Evolutionary conservation across 2,113 vertebrate species (phyloP), one percentile per base, ranked within the genome.

Genomic region (Acanthochromis polyacanthus): DNA sequence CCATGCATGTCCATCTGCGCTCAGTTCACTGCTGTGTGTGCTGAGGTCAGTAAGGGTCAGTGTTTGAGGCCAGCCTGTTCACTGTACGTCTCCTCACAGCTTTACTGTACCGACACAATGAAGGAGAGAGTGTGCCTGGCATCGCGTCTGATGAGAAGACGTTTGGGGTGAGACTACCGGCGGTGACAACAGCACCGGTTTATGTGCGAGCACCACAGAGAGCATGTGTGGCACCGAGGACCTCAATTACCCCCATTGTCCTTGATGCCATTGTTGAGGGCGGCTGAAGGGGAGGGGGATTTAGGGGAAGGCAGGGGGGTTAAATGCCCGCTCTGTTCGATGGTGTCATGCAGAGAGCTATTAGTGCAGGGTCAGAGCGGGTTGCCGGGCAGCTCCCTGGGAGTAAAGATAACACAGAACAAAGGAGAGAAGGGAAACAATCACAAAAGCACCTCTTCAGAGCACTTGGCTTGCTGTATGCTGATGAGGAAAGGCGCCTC

Each of bases 311-410:
- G 64, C 51, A 48, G 71, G 84, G 64, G 59, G 78, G 82, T 85
- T 93, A 93, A 95, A 95, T 93, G 91, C 67, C 19, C 6, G 69
- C 90, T 92, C 92, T 95, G 94, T 95, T 93, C 71, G 1, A 20
- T 72, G 90, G 93, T 93, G 91, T 90, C 92, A 93, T 86, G 89
- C 91, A 90, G 89, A 80, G 90, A 89, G 80, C 85, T 59, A 89
- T 89, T 91, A 92, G 89, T 38, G 50, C 66, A 58, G 84, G 90
- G 86, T 89, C 88, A 84, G 76, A 89, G 82, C 61, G 79, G 82
- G 85, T 84, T 75, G 80, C 32, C 45, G 30, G 61, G 83, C 66
- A 25, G 83, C 80, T 89, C 84, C 62, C 40, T 57, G 79, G 10
- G 58, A 69, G 64, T 57, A 83, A 69, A 79, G 76, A 92, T 82